phyloP scores from a whole-genome alignment of 2,888 invertebrate species.

The Polymixis flavicincta region DNA sequence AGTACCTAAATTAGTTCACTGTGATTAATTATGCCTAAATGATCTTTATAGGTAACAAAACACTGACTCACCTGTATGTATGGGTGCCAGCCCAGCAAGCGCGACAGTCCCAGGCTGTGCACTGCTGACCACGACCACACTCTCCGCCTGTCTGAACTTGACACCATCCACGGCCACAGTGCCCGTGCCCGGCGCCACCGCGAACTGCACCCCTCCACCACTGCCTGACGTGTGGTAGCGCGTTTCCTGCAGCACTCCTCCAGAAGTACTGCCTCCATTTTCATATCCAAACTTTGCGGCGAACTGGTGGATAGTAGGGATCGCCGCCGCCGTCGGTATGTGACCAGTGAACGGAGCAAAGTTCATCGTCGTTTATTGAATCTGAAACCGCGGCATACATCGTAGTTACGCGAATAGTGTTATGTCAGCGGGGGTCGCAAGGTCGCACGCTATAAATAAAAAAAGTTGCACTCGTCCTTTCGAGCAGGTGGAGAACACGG shows the following conservation, averaged over 20 bases:
- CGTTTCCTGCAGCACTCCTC: constrained; percentile 84
- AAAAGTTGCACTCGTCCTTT: constrained; percentile 66
- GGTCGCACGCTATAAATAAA: constrained; percentile 60
- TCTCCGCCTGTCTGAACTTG: constrained; percentile 91
- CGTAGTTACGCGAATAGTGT: constrained; percentile 50
- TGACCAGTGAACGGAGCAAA: constrained; percentile 96
- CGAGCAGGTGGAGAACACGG: constrained; percentile 70
- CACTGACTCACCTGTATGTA: constrained; percentile 81
- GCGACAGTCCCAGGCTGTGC: constrained; percentile 89
- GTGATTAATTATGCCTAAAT: neutral
- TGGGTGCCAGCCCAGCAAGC: constrained; percentile 83
- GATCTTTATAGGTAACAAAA: constrained; percentile 11
- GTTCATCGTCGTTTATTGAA: constrained; percentile 91
- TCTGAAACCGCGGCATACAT: constrained; percentile 75
- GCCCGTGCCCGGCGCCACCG: constrained; percentile 77
- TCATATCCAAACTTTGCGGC: constrained; percentile 93
- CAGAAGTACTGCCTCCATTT: constrained; percentile 75
- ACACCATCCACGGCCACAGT: constrained; percentile 86
- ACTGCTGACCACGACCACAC: constrained; percentile 87
- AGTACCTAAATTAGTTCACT: neutral
- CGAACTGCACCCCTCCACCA: constrained; percentile 82
- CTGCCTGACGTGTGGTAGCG: constrained; percentile 80
- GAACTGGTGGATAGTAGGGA: constrained; percentile 96
- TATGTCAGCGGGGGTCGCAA: constrained; percentile 55
- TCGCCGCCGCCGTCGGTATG: constrained; percentile 93